Conservation (phyloP, 2,797 vertebrate species). For the Clarias pachynema region DNA sequence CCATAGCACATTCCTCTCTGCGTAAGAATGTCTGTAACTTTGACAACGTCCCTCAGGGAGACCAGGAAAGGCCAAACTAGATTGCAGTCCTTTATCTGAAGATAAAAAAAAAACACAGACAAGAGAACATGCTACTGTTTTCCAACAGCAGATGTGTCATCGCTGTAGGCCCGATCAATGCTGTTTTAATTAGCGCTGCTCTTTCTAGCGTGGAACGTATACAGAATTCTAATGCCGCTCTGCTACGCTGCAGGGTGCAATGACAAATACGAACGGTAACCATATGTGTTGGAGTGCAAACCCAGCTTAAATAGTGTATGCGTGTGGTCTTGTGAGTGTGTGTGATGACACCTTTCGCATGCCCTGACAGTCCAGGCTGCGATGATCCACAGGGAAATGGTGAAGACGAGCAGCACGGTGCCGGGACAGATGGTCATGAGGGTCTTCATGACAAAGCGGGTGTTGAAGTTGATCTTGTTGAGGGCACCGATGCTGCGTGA, state of each 20-base stretch:
- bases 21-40: not conserved
- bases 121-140: slow-evolving; percentile 26
- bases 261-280: not conserved
- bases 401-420: slow-evolving; percentile 99
- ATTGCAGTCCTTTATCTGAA: slow-evolving; percentile 7
- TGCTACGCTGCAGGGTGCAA: not conserved
- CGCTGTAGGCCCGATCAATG: slow-evolving; percentile 29
- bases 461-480: slow-evolving; percentile 99
- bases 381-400: slow-evolving; percentile 99
- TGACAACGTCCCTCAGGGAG: not conserved
- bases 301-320: not conserved
- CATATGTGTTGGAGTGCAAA: slow-evolving; percentile 3
- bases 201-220: slow-evolving; percentile 5
- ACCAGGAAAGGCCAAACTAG: not conserved
- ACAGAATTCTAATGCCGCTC: slow-evolving; percentile 33
- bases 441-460: slow-evolving; percentile 99
- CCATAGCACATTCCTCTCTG: not conserved
- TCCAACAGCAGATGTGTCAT: slow-evolving; percentile 28
- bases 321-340: not conserved
- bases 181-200: slow-evolving; percentile 32
- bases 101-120: not conserved
- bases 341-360: slow-evolving; percentile 89
- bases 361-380: slow-evolving; percentile 99
- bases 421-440: slow-evolving; percentile 99
- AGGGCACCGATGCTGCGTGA: slow-evolving; percentile 98